phyloP scores from a whole-genome alignment of 2,888 invertebrate species.

The Agrotis segetum region DNA sequence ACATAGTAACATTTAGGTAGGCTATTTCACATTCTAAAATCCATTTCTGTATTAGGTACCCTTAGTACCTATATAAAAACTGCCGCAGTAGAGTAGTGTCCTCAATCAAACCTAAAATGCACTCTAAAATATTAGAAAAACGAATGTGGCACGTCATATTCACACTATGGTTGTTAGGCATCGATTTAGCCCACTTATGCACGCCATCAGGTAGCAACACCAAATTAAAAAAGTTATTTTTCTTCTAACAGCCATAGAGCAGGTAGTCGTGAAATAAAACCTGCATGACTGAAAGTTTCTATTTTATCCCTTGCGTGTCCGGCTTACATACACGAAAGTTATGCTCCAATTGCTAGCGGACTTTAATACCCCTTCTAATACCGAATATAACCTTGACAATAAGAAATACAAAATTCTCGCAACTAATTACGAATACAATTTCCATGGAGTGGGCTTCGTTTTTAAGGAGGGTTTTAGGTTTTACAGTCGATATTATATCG shows the following conservation, averaged over 20 bases:
- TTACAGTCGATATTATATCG: constrained; percentile 1
- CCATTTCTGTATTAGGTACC: constrained; percentile 12
- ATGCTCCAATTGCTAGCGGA: constrained; percentile 14
- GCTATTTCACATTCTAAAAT: not conserved
- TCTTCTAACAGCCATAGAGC: not conserved
- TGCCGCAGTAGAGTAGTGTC: not conserved
- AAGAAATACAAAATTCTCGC: constrained; percentile 30
- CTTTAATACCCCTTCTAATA: constrained; percentile 10
- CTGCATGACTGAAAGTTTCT: constrained; percentile 40
- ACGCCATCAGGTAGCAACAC: constrained; percentile 23
- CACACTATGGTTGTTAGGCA: not conserved
- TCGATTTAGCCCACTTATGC: constrained; percentile 4
- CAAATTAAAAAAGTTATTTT: constrained; percentile 7
- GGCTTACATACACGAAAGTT: constrained; percentile 25
- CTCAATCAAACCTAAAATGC: constrained; percentile 28
- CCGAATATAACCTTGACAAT: constrained; percentile 53
- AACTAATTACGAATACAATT: constrained; percentile 58
- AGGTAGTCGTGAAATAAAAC: constrained; percentile 26
- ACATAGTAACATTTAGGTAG: not conserved
- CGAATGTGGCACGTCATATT: constrained; percentile 13
- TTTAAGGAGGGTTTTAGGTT: constrained; percentile 3
- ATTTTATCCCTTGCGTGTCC: constrained; percentile 52
- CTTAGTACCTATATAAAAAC: not conserved
- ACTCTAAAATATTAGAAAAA: constrained; percentile 41
- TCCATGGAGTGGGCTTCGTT: constrained; percentile 33